Percentiles rank a stretch among this genome's conserved stretches.
Conservation (phyloP, 2,113 vertebrate species). For the Xiphias gladius region DNA sequence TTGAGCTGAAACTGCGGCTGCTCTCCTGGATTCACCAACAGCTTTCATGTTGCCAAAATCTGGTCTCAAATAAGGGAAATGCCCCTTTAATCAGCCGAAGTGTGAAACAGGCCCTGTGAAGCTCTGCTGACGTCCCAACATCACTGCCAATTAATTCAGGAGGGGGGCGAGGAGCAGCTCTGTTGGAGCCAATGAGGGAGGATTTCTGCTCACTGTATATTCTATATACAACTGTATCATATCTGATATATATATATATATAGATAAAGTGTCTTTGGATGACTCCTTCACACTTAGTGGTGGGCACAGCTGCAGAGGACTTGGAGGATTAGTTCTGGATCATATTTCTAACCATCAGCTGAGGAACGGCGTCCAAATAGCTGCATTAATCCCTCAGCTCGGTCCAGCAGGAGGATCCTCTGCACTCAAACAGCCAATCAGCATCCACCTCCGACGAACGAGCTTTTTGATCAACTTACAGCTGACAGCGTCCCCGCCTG, state of each 20-base stretch:
- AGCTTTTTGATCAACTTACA: conserved; percentile 63
- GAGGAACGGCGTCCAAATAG: conserved; percentile 85
- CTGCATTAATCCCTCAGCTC: conserved; percentile 72
- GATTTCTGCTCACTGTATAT: conserved; percentile 15
- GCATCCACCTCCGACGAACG: conserved; percentile 26
- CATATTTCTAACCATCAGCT: conserved; percentile 84
- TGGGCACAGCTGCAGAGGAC: conserved; percentile 89
- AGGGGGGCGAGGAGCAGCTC: not conserved
- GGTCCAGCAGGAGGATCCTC: conserved; percentile 61
- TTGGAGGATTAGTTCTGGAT: conserved; percentile 82
- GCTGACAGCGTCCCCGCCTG: conserved; percentile 63
- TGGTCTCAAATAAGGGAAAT: not conserved
- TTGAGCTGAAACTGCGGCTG: not conserved
- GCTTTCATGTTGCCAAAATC: conserved; percentile 5
- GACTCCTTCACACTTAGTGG: conserved; percentile 71
- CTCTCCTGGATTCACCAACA: not conserved
- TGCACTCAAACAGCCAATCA: conserved; percentile 56
- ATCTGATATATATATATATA: conserved; percentile 52
- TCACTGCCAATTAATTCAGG: not conserved
- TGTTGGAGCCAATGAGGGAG: not conserved
- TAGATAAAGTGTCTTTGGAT: conserved; percentile 64
- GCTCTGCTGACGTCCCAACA: not conserved
- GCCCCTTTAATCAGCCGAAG: not conserved
- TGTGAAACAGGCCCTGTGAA: not conserved
- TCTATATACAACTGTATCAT: conserved; percentile 26